phyloP scores from a whole-genome alignment of 35 echinoderm and acorn worm species.

The Amphiura filiformis region DNA sequence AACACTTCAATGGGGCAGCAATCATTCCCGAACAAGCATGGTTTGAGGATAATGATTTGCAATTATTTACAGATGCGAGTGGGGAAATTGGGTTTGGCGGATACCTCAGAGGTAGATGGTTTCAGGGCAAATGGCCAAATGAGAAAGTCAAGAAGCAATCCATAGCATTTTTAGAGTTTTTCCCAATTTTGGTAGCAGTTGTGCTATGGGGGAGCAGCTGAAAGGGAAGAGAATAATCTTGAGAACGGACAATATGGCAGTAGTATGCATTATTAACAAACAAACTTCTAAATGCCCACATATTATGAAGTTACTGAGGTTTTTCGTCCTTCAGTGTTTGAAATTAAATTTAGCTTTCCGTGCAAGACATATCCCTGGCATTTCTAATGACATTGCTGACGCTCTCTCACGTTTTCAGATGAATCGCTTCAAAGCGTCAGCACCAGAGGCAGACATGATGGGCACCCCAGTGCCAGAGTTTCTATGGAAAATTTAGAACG shows the following conservation, averaged over 20 bases:
- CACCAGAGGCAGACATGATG: not conserved
- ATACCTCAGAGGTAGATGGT: constrained; percentile 18
- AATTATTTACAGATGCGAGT: constrained; percentile 13
- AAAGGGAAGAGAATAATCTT: not conserved
- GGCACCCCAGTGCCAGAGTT: not conserved
- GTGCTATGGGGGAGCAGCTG: not conserved
- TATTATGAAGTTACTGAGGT: not conserved
- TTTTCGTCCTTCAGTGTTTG: not conserved
- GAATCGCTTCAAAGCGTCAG: not conserved
- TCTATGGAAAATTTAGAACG: not conserved
- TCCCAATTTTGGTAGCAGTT: constrained; percentile 19
- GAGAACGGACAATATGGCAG: constrained; percentile 6
- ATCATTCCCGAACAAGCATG: constrained; percentile 3
- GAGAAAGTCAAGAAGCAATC: not conserved
- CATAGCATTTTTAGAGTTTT: constrained; percentile 21
- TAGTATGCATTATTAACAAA: not conserved
- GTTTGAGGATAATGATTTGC: not conserved
- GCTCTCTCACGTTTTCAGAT: constrained; percentile 4
- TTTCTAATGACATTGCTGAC: not conserved
- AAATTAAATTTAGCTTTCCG: not conserved
- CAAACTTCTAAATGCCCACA: not conserved
- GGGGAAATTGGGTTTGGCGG: constrained; percentile 31
- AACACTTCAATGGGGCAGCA: not conserved
- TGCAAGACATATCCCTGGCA: not conserved
- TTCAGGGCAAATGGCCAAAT: not conserved